Evolutionary conservation across 2,888 invertebrate species (phyloP), one percentile per base, ranked within the genome.

Genomic region (Chrysolina haemoptera): DNA sequence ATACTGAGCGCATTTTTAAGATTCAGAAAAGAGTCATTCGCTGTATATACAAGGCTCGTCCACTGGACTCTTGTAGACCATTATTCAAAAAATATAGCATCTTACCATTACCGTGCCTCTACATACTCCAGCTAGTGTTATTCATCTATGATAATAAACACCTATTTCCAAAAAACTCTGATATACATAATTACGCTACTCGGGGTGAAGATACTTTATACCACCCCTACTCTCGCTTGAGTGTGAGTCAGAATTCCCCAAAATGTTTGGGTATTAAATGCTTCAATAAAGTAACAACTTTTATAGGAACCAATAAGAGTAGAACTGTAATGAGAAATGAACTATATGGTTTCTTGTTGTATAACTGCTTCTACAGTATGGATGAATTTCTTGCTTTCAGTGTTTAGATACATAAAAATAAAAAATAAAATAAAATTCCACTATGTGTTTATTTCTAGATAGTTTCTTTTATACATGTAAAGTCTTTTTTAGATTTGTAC

Each of bases 231-330:
- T 43, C 8, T 43, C 8, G 43, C 2, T 27, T 55, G 2, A 66
- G 50, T 48, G 48, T 48, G 66, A 50, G 48, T 50, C 46, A 63
- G 63, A 63, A 63, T 63, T 63, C 63, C 63, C 41, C 63, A 63
- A 63, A 63, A 63, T 63, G 40, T 41, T 20, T 63, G 63, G 63
- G n/a, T 40, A 63, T 63, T 41, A 16, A 63, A 63, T 63, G 20
- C 41, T 63, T 41, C 63, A 63, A 63, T 63, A 16, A 63, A 40
- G 40, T 63, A 66, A 46, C 5, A 66, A 20, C 63, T 12, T 35
- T 62, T 35, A 62, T 63, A 63, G 63, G 63, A 41, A 63, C 35
- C 63, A 63, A 63, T 41, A 6, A 41, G n/a, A 41, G 40, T 63
- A 63, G 41, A 63, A 16, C 40, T 63, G 27, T 63, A 63, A 11